Base-by-base conservation (phyloP, 2,797 vertebrate species). In the Scleropages formosus region DNA sequence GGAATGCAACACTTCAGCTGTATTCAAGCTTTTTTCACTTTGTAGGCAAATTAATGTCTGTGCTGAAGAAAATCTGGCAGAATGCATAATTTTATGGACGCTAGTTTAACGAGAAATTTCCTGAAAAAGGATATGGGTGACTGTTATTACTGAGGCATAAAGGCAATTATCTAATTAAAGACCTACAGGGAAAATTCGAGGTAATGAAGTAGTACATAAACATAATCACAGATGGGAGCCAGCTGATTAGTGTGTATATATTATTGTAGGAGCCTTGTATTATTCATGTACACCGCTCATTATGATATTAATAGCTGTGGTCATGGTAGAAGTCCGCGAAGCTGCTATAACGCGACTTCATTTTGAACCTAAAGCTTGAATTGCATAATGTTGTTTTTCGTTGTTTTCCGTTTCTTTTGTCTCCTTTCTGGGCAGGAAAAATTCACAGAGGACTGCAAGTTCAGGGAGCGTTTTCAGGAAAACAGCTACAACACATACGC, bases 401-500 rank as follows among this genome's bases (percentile, higher is more conserved):
- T n/a, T 15, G 70, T 39, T 24, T 44, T 44, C 15, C 31, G 6
- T 3, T 68, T 8, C 1, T 15, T 24, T 75, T 0, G 0, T 84
- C 47, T 26, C 68, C 58, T 78, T 77, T 16, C 59, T 6, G 2
- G 31, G 2, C 31, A 99, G 97, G 91, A 94, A 56, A 87, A 72
- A 73, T 99, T 99, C 88, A 93, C 95, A 0, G 94, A 94, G 0
- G 96, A 99, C 85, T 99, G 97, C 82, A 95, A 95, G 76, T 99
- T 99, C 90, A 93, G 95, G 79, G 97, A 98, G 82, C 89, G 96
- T 20, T 98, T 98, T 89, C 97, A 98, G 87, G 97, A 98, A 89
- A 98, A 98, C 93, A 96, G 97, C 88, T 98, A 98, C 86, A 99
- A 98, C 88, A 99, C 97, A 0, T 98, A 98, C 0, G 93, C 97